A percentile compares a stretch with the other conserved stretches of the same genome.
These are phyloP conservation scores for Lasiurus cinereus DNA, from an alignment of 2,113 vertebrate genomes.

Conservation along the genomic window DNA sequence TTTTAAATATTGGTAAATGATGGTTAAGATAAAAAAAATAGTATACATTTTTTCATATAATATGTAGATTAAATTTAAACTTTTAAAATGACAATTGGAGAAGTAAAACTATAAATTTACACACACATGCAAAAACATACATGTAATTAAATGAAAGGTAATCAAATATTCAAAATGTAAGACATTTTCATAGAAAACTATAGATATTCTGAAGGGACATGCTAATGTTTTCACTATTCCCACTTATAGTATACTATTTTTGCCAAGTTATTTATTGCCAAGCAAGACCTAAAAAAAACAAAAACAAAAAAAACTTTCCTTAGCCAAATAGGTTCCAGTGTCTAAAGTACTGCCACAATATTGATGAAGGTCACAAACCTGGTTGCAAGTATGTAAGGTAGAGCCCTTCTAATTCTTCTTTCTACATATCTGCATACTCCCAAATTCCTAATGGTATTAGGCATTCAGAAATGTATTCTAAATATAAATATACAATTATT, in stretches of 20 bases:
- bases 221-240: background rate
- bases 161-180: background rate
- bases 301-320: background rate
- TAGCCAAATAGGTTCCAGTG: background rate
- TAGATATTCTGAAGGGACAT: background rate
- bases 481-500: conserved; percentile 26
- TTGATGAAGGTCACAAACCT: background rate
- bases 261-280: background rate
- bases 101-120: background rate
- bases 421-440: background rate
- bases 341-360: background rate
- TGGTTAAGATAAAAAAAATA: background rate
- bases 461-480: background rate
- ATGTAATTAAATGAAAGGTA: background rate
- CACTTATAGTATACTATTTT: background rate
- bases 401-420: background rate
- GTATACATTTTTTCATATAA: background rate
- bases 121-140: background rate
- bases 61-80: background rate
- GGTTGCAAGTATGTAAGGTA: background rate
- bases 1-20: background rate
- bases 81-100: background rate
- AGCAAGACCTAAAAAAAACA: background rate
- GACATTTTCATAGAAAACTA: background rate
- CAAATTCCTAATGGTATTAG: background rate